Conservation (phyloP, 2,888 invertebrate genomes). For the Erebia epiphron region DNA sequence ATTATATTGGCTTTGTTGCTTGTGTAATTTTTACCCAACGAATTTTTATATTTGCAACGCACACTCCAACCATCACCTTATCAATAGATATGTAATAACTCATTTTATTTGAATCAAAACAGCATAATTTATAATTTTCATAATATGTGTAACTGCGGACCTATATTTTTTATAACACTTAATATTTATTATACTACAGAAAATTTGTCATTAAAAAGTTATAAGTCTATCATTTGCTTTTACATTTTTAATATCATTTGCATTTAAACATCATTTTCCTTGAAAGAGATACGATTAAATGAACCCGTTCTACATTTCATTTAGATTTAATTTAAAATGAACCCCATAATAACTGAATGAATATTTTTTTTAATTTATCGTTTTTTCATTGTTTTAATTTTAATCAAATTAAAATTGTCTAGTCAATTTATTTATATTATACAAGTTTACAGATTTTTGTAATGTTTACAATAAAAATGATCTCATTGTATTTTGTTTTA, state of each 20-base stretch:
- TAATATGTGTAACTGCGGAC: too few species aligned
- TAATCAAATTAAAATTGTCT: slow-evolving; percentile 27
- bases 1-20: too few species aligned
- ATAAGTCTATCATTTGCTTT: not conserved
- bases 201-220: slow-evolving; percentile 5
- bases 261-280: not conserved
- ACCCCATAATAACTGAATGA: slow-evolving; percentile 17
- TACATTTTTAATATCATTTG: slow-evolving; percentile 5
- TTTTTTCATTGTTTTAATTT: too few species aligned
- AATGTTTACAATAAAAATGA: slow-evolving; percentile 28
- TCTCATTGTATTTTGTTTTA: slow-evolving; percentile 32
- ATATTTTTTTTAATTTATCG: too few species aligned
- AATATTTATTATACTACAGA: not conserved
- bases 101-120: too few species aligned
- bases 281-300: not conserved
- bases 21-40: too few species aligned
- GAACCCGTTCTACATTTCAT: not conserved
- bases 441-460: slow-evolving; percentile 32
- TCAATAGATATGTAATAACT: too few species aligned
- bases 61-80: too few species aligned
- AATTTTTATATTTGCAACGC: too few species aligned
- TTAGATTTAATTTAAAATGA: slow-evolving; percentile 24
- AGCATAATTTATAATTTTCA: too few species aligned
- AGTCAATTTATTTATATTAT: slow-evolving; percentile 30
- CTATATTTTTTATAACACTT: not conserved